These are phyloP conservation scores for Serilophus lunatus DNA, from an alignment of 2,113 vertebrate genomes.

Conservation along the genomic window DNA sequence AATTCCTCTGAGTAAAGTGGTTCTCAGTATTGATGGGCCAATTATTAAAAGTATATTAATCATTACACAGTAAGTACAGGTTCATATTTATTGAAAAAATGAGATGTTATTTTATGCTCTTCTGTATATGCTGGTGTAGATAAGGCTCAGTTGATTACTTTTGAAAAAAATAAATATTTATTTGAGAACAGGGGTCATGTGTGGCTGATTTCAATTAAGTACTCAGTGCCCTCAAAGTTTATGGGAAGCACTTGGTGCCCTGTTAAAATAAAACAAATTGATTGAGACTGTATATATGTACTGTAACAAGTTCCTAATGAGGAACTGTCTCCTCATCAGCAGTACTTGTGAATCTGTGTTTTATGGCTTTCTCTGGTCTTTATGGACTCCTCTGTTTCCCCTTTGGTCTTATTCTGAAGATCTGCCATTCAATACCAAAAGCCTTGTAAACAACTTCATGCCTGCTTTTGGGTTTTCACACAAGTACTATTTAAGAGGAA, in stretches of 20 bases:
- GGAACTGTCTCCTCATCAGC: not conserved
- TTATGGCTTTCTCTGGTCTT: not conserved
- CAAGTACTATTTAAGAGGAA: not conserved
- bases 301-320: constrained; percentile 13
- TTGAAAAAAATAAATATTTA: not conserved
- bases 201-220: constrained; percentile 13
- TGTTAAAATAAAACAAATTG: constrained; percentile 28
- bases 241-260: not conserved
- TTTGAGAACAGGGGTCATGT: not conserved
- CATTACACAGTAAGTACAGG: not conserved
- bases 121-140: not conserved
- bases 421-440: not conserved
- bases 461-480: not conserved
- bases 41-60: not conserved
- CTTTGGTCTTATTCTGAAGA: not conserved
- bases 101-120: not conserved
- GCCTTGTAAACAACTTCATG: not conserved
- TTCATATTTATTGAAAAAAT: not conserved
- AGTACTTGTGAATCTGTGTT: not conserved
- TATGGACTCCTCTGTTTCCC: not conserved
- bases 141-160: not conserved
- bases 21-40: not conserved
- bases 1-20: not conserved
- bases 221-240: not conserved
- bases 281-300: not conserved